Evolutionary conservation across 2,888 invertebrate species (phyloP).

Genomic region (Invenusta paracnida): DNA sequence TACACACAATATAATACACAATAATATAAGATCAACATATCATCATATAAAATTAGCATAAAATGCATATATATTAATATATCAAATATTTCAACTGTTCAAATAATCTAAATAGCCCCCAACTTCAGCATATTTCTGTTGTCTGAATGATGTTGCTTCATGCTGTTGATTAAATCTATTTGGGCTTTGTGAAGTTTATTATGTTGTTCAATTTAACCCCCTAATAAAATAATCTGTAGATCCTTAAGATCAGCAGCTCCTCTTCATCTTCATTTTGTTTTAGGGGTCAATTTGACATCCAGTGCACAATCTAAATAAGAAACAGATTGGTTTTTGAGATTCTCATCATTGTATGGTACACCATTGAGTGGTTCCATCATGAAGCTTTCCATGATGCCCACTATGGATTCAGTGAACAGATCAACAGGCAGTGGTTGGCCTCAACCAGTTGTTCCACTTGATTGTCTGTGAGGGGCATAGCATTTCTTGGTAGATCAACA

Average conservation of each 20-base stretch:
- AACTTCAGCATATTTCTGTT: constrained; percentile 19
- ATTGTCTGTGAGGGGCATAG: constrained; percentile 3
- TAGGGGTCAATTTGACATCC: constrained; percentile 27
- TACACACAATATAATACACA: neutral
- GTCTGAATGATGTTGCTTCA: neutral
- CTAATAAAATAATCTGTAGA: constrained; percentile 4
- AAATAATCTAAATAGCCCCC: constrained; percentile 21
- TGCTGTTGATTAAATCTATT: constrained; percentile 30
- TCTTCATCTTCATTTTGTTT: constrained; percentile 7
- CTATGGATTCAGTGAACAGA: constrained; percentile 13
- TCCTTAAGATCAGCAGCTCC: constrained; percentile 21
- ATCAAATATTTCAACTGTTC: neutral
- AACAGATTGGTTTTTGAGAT: constrained; percentile 3
- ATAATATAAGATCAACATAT: constrained; percentile 18
- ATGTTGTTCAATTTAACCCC: constrained; percentile 20
- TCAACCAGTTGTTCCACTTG: neutral
- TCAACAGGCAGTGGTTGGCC: constrained; percentile 22
- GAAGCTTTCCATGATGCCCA: neutral
- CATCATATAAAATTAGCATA: too few relatives aligned
- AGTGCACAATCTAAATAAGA: constrained; percentile 18
- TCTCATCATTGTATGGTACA: constrained; percentile 10
- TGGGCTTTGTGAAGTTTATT: constrained; percentile 14
- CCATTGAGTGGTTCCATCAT: constrained; percentile 22
- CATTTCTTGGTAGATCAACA: neutral
- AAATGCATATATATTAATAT: too few relatives aligned